These are phyloP conservation scores for Xenotilapia leptura DNA, from an alignment of 2,113 vertebrate species.

Conservation along the genomic window DNA sequence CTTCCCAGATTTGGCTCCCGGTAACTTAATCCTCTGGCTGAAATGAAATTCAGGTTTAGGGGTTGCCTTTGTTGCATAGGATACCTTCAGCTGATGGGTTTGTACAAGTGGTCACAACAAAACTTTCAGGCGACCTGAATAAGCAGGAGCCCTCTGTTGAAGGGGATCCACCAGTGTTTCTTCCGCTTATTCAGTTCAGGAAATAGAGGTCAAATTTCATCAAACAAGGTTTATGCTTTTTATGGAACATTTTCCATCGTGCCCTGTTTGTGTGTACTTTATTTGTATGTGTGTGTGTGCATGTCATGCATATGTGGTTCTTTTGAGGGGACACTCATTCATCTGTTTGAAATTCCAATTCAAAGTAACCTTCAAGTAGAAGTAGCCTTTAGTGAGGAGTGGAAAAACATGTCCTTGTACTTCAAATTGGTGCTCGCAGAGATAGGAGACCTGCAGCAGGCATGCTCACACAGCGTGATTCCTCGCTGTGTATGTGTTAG, in stretches of 20 bases:
- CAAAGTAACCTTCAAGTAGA: neutral
- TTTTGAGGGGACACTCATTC: neutral
- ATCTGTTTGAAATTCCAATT: neutral
- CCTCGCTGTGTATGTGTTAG: neutral
- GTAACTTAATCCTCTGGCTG: neutral
- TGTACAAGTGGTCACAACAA: neutral
- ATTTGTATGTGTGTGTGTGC: neutral
- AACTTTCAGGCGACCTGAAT: fast-evolving
- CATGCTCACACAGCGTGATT: neutral
- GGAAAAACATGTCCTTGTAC: neutral
- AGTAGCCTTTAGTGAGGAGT: neutral
- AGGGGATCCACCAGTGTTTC: neutral
- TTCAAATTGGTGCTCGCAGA: neutral
- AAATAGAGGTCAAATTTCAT: neutral
- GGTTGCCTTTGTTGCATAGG: fast-evolving
- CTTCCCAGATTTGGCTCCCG: neutral
- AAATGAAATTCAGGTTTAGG: neutral
- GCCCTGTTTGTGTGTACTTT: neutral
- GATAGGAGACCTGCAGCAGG: too few relatives aligned
- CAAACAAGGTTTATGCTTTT: neutral
- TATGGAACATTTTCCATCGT: neutral
- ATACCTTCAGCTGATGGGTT: fast-evolving
- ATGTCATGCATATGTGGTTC: neutral
- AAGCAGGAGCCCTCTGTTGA: fast-evolving
- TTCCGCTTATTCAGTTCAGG: neutral